Base-by-base conservation (phyloP, 2,113 vertebrate species). In the Corvus hawaiiensis region DNA sequence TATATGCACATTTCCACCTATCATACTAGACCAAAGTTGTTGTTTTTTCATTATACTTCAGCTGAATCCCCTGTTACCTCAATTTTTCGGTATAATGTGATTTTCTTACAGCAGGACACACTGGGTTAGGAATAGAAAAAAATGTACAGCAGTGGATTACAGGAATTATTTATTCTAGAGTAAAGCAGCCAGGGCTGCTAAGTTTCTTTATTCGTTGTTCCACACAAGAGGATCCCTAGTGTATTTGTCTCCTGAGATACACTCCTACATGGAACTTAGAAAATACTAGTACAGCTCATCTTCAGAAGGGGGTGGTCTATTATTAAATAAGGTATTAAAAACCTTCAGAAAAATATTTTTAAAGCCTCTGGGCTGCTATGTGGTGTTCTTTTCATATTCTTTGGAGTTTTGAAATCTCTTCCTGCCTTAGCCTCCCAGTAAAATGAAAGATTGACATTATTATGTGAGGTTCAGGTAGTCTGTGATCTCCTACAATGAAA, bases 291-390 rank as follows among this genome's bases (percentile, higher is more conserved):
- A 68, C 4, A 28, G 2, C 7, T 73, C 21, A 52, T 68, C 49
- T 69, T 80, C 51, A 59, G 30, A 46, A 54, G 1, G 2, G 2
- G 1, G 2, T 33, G 28, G 7, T 63, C 51, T 6, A 4, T n/a
- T 79, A 33, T 64, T 44, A 44, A 46, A 43, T 32, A 74, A 77
- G 12, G 13, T 9, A 49, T 20, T 78, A 19, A 56, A 82, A 77
- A 81, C 8, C 6, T 37, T 30, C 18, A 54, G 28, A 92, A 84
- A 61, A 30, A 0, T 39, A 27, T n/a, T 79, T 90, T 89, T 56
- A 28, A 87, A 44, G 6, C 1, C 19, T 73, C 33, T 7, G 26
- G 30, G 16, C 3, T 91, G 26, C 7, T 91, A 46, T 55, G 26
- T 58, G 44, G 16, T 81, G 17, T 37, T 77, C 17, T 61, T 71